phyloP scores from a whole-genome alignment of 2,113 vertebrate genomes.

The Seriola dumerili region DNA sequence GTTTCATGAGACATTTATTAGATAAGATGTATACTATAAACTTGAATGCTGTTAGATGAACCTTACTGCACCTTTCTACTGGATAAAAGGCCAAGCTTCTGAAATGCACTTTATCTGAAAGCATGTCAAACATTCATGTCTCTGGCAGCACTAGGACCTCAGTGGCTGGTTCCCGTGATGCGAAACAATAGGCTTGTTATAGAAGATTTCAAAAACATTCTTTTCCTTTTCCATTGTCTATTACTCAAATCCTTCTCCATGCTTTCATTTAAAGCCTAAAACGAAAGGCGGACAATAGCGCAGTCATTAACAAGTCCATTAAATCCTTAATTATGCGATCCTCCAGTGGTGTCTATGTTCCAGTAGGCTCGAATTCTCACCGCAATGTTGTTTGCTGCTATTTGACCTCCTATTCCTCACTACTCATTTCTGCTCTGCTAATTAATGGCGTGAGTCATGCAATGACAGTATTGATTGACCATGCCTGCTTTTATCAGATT shows the following conservation, averaged over 20 bases:
- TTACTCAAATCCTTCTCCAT: conserved; percentile 13
- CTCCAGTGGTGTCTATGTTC: conserved; percentile 39
- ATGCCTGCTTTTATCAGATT: conserved; percentile 25
- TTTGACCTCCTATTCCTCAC: conserved; percentile 44
- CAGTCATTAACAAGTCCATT: conserved; percentile 76
- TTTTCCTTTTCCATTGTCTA: conserved; percentile 13
- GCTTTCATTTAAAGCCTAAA: conserved; percentile 24
- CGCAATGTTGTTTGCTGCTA: conserved; percentile 30
- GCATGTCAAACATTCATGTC: background rate
- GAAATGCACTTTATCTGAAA: background rate
- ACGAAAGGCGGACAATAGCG: conserved; percentile 38
- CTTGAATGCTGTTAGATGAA: background rate
- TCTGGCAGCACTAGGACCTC: background rate
- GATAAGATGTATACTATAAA: background rate
- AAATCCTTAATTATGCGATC: conserved; percentile 70
- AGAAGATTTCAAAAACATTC: conserved; percentile 2
- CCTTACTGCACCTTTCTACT: background rate
- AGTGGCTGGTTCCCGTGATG: background rate
- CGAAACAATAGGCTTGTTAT: conserved; percentile 22
- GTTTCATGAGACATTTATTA: background rate
- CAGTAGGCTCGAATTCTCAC: conserved; percentile 23
- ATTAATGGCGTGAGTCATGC: conserved; percentile 50
- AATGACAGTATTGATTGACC: conserved; percentile 55
- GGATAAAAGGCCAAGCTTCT: background rate
- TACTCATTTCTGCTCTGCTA: conserved; percentile 31